These are phyloP conservation scores for Aspiorhynchus laticeps DNA, from an alignment of 2,113 vertebrate species.

Conservation along the genomic window DNA sequence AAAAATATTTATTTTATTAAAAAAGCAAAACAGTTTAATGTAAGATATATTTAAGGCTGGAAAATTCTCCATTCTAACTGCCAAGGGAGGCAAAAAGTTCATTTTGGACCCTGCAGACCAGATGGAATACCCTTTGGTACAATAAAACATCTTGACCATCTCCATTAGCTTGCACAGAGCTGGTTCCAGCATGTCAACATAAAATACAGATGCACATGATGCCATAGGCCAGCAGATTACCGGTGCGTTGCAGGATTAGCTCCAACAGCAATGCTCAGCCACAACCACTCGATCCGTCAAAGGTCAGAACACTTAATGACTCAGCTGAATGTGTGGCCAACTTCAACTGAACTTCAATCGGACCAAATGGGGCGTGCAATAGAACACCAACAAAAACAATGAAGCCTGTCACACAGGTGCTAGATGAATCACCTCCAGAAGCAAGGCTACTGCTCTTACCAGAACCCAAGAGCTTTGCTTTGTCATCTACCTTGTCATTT, in stretches of 20 bases:
- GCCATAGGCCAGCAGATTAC: slow-evolving; percentile 32
- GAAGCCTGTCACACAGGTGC: slow-evolving; percentile 38
- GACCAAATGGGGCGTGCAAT: slow-evolving; percentile 38
- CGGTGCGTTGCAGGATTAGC: slow-evolving; percentile 17
- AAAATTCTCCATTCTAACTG: not conserved
- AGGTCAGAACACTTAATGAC: slow-evolving; percentile 59
- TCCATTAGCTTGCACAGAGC: slow-evolving; percentile 16
- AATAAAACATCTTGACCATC: slow-evolving; percentile 35
- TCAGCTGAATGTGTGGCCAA: slow-evolving; percentile 62
- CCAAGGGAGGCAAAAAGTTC: not conserved
- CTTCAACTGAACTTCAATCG: slow-evolving; percentile 40
- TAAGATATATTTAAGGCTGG: not conserved
- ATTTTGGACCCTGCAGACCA: not conserved
- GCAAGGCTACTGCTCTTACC: slow-evolving; percentile 17
- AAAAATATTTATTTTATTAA: not conserved
- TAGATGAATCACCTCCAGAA: slow-evolving; percentile 46
- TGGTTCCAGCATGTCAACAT: slow-evolving; percentile 30
- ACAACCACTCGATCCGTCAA: slow-evolving; percentile 43
- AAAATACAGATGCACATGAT: slow-evolving; percentile 34
- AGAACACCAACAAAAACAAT: slow-evolving; percentile 49
- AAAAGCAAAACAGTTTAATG: not conserved
- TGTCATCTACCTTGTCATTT: slow-evolving; percentile 42
- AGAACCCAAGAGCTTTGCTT: slow-evolving; percentile 49
- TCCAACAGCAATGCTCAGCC: slow-evolving; percentile 37
- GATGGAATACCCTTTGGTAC: slow-evolving; percentile 25